Base-by-base conservation (phyloP, 1,140 invertebrate species). In the Pissodes strobi region DNA sequence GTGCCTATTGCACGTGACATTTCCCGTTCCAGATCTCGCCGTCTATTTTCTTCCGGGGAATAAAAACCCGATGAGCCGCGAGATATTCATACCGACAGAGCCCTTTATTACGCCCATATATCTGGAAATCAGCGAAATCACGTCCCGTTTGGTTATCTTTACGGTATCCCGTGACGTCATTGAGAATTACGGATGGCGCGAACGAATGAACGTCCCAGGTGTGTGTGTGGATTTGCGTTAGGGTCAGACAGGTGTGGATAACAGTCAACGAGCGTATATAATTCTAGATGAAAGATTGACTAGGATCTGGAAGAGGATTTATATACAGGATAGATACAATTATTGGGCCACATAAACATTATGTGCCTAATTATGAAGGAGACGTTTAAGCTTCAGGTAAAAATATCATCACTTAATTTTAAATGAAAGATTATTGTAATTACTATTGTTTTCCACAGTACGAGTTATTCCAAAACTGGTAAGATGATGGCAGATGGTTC, bases 21-120 rank as follows among this genome's bases (percentile, higher is more conserved):
- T n/a, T n/a, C n/a, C n/a, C n/a, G n/a, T n/a, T n/a, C n/a, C n/a
- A n/a, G n/a, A n/a, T n/a, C n/a, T n/a, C n/a, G n/a, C n/a, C n/a
- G 25, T 27, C 25, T 27, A 27, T 27, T 34, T 39, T 15, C 18
- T 18, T 55, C 10, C 15, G 12, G 13, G 13, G 8, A 12, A 17
- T 25, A 51, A 51, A 61, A 51, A 49, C 46, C 13, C 58, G 19
- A 61, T 52, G 30, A 39, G 19, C 46, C 23, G 37, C 22, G 22
- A 51, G 30, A 39, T 51, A 61, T 61, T 23, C 37, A 51, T 39
- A 18, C 30, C 27, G 58, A 61, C 58, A 61, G 46, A 39, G 17
- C 27, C 46, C 46, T 27, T 51, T 61, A 61, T 61, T 61, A 61
- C 46, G 46, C 17, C 21, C 30, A 51, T 49, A 51, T 51, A 39